Evolutionary conservation across 2,113 vertebrate genomes (phyloP).

Genomic region (Ancistrus triradiatus): DNA sequence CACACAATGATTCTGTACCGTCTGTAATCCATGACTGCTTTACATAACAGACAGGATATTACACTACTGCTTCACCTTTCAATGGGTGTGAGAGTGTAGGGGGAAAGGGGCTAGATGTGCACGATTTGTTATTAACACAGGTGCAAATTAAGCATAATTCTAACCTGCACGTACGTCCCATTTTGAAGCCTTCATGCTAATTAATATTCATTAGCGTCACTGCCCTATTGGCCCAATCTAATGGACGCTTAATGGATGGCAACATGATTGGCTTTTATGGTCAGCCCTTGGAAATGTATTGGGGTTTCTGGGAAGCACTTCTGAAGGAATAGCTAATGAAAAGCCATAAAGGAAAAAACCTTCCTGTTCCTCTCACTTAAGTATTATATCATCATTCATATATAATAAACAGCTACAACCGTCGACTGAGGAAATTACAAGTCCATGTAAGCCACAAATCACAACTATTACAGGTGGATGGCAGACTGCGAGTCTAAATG

Average conservation of each 20-base stretch:
- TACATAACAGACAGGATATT: too few relatives aligned
- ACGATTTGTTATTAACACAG: background rate
- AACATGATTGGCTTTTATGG: constrained; percentile 57
- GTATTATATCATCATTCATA: background rate
- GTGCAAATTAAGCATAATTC: constrained; percentile 6
- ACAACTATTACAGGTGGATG: too few relatives aligned
- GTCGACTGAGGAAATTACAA: too few relatives aligned
- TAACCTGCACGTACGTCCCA: constrained; percentile 8
- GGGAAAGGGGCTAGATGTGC: too few relatives aligned
- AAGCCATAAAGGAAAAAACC: too few relatives aligned
- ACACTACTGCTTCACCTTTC: too few relatives aligned
- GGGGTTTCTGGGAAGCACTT: constrained; percentile 47
- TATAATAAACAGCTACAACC: background rate
- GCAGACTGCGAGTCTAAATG: too few relatives aligned
- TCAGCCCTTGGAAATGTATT: constrained; percentile 52
- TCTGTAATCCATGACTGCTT: too few relatives aligned
- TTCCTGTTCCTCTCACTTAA: background rate
- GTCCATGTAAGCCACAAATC: too few relatives aligned
- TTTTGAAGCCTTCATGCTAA: constrained; percentile 37
- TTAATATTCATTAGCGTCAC: constrained; percentile 61
- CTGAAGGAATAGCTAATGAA: constrained; percentile 26
- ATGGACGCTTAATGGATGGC: constrained; percentile 60
- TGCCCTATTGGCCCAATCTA: constrained; percentile 51
- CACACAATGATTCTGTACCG: too few relatives aligned
- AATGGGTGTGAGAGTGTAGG: too few relatives aligned